Evolutionary conservation across 1,140 invertebrate species (phyloP), one percentile per base, ranked within the genome.

Genomic region (Cyphomyrmex costatus): DNA sequence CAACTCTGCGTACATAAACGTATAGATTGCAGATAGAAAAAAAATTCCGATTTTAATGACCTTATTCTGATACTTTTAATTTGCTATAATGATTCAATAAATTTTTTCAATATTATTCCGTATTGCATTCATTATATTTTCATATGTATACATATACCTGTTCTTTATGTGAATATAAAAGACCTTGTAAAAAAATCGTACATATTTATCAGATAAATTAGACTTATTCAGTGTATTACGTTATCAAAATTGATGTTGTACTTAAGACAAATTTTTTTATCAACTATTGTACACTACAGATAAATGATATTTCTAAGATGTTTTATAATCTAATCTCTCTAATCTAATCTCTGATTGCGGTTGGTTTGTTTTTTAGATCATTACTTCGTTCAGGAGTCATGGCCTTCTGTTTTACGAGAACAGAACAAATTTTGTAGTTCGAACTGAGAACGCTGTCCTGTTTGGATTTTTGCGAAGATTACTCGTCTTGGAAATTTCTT

Each of bases 321-420:
- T 49, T 49, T 65, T 2, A 7, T 56, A 24, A 78, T 61, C 27
- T 87, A 79, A 87, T 89, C 88, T n/a, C n/a, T n/a, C n/a, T 80
- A 89, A 90, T 90, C 74, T 87, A 86, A 89, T 90, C 74, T 42
- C 8, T 12, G 21, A 36, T 65, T 24, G 71, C 21, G 61, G 71
- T 56, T 33, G 61, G 19, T 80, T 46, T 66, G 10, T 49, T 77
- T 90, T 87, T 16, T 71, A 90, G 88, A 87, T 90, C 51, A 70
- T 58, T 36, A 60, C 30, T 63, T 19, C 58, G 42, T 76, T 36
- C 36, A 46, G 60, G 24, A 90, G 63, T 42, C 74, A 76, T 85
- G 80, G 80, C 63, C 74, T 79, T 85, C 74, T 70, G 73, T 76
- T 80, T 71, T 10, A 77, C 61, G 42, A 85, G 56, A 65, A 76